A percentile compares a stretch with the other conserved stretches of the same genome.
These are phyloP conservation scores for Girardinus metallicus DNA, from an alignment of 2,797 vertebrate genomes.

Conservation along the genomic window DNA sequence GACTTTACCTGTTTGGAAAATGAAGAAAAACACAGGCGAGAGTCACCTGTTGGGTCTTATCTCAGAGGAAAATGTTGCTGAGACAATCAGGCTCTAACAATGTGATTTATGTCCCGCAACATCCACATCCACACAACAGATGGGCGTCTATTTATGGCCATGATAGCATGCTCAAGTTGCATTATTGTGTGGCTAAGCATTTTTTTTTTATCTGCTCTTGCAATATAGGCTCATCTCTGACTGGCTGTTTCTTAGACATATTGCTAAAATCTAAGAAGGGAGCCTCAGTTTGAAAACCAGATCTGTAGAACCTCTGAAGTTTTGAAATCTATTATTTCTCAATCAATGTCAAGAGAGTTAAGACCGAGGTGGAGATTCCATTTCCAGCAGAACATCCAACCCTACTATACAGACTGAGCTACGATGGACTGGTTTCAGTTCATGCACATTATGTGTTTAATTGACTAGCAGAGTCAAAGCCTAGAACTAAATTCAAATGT, in stretches of 20 bases:
- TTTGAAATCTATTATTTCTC: not conserved
- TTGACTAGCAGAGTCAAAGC: not conserved
- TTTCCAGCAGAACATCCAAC: not conserved
- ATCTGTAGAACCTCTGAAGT: not conserved
- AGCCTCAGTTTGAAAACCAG: not conserved
- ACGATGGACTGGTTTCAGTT: not conserved
- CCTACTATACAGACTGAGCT: not conserved
- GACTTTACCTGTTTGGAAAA: constrained; percentile 46
- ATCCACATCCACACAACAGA: constrained; percentile 34
- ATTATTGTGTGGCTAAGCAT: constrained; percentile 1
- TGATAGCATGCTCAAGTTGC: constrained; percentile 12
- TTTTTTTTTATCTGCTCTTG: not conserved
- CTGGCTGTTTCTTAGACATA: not conserved
- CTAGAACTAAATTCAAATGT: not conserved
- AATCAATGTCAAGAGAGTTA: not conserved
- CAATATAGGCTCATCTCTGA: not conserved
- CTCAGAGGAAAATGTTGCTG: constrained; percentile 46
- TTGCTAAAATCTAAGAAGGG: not conserved
- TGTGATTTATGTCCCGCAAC: constrained; percentile 41
- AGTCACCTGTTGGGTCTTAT: constrained; percentile 40
- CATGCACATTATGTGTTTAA: not conserved
- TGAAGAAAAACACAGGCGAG: constrained; percentile 46
- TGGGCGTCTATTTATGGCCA: constrained; percentile 36
- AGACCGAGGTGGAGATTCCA: not conserved
- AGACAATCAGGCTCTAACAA: constrained; percentile 34